Evolutionary conservation across 2,888 invertebrate genomes (phyloP), one percentile per base, ranked within the genome.

Genomic region (Hemaris fuciformis): DNA sequence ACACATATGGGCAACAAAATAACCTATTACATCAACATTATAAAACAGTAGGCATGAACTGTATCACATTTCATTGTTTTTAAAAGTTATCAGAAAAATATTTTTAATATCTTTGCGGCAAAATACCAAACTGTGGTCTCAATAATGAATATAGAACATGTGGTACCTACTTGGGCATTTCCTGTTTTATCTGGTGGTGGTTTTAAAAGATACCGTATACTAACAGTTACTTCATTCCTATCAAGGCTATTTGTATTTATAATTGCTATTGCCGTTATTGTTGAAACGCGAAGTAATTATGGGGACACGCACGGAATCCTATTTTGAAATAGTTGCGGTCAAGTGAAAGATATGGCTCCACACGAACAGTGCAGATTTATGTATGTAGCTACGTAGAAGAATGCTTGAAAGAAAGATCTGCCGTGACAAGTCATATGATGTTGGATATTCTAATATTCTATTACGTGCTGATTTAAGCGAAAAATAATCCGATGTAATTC

Each of bases 181-280:
- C 53, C 53, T 53, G 31, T 53, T 53, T 20, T 53, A 53, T 60
- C 53, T 18, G 6, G 25, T 34, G 45, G 59, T 38, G 59, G 46
- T 59, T 53, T 60, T 25, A 41, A 38, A 60, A 60, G 60, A 60
- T 60, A 60, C 53, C 46, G 13, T 34, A 18, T 53, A 53, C 13
- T 38, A 53, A 41, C 41, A 38, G 48, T 48, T 15, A 25, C 53
- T 15, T 53, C 53, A 60, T 60, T 60, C 60, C 60, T 60, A 60
- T 48, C 60, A 60, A 62, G 38, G 25, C 20, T 23, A 57, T 60
- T 61, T 60, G 60, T 60, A 53, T 60, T 41, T 53, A 60, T 60
- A 60, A 60, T 60, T 60, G 48, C 48, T 48, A 18, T 41, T 53
- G 41, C 23, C 48, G 38, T 25, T 60, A 38, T 60, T 60, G 20